Conservation (phyloP, 2,888 invertebrate species). For the Seira sanloemensis region DNA sequence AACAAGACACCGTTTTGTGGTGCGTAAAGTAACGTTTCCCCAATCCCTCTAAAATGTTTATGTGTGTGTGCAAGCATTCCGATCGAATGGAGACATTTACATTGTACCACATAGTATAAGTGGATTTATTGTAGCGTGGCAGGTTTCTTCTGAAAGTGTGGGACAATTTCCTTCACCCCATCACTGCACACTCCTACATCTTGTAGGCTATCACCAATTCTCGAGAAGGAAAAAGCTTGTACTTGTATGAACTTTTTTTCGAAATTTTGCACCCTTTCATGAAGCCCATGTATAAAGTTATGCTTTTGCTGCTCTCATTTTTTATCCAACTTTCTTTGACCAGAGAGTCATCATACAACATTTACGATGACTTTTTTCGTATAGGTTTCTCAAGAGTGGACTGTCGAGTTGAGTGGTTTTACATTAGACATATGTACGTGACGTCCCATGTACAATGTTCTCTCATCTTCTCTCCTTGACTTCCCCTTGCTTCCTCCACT, state of each 20-base stretch:
- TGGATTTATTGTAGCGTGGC: constrained; percentile 45
- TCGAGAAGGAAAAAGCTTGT: background rate
- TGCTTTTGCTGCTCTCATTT: constrained; percentile 10
- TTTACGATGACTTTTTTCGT: background rate
- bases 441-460: background rate
- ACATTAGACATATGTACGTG: background rate
- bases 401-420: constrained; percentile 11
- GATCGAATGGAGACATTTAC: constrained; percentile 9
- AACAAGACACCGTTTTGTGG: constrained; percentile 10
- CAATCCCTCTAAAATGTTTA: background rate
- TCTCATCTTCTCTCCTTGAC: background rate
- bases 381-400: background rate
- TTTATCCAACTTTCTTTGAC: constrained; percentile 19
- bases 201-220: background rate
- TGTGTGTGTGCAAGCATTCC: background rate
- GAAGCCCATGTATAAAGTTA: background rate
- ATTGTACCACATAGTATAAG: constrained; percentile 6
- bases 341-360: background rate
- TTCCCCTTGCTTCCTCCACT: constrained; percentile 7
- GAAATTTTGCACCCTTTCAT: background rate
- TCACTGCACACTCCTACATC: background rate
- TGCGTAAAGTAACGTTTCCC: constrained; percentile 2
- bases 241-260: background rate
- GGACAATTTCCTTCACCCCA: constrained; percentile 65
- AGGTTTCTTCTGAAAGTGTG: constrained; percentile 60